Conservation (phyloP, 2,797 vertebrate genomes). For the Chelidonichthys spinosus region DNA sequence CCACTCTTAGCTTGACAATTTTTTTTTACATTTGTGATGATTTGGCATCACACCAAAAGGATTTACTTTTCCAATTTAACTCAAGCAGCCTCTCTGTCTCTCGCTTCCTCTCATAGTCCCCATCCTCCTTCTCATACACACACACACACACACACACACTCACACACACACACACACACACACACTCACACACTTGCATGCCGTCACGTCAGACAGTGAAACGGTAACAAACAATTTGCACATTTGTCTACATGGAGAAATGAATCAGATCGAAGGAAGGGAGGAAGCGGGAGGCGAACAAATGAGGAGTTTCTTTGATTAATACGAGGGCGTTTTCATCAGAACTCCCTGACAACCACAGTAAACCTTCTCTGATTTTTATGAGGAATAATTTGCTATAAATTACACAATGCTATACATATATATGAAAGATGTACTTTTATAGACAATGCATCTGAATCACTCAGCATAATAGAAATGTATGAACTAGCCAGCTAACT, state of each 20-base stretch:
- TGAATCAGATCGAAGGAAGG: constrained; percentile 31
- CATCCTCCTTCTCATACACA: constrained; percentile 25
- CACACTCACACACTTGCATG: constrained; percentile 37
- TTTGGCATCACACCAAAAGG: constrained; percentile 49
- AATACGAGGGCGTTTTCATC: constrained; percentile 17
- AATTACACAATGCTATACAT: not conserved
- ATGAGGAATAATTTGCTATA: not conserved
- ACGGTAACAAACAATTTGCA: constrained; percentile 39
- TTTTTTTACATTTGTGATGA: constrained; percentile 37
- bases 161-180: constrained; percentile 23
- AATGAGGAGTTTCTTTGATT: constrained; percentile 12
- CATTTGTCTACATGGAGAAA: constrained; percentile 52
- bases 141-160: constrained; percentile 2
- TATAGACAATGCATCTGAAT: too few species aligned
- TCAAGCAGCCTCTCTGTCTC: constrained; percentile 12
- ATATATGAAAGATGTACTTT: not conserved
- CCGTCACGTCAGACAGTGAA: constrained; percentile 38
- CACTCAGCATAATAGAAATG: too few species aligned
- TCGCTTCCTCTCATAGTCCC: constrained; percentile 3
- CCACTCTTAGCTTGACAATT: constrained; percentile 19
- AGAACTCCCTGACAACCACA: not conserved
- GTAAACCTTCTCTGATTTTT: constrained; percentile 1
- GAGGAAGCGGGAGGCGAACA: constrained; percentile 9
- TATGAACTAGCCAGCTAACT: not conserved
- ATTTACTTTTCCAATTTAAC: constrained; percentile 58